Base-by-base conservation (phyloP, 2,888 invertebrate genomes). In the Brassicogethes aeneus region DNA sequence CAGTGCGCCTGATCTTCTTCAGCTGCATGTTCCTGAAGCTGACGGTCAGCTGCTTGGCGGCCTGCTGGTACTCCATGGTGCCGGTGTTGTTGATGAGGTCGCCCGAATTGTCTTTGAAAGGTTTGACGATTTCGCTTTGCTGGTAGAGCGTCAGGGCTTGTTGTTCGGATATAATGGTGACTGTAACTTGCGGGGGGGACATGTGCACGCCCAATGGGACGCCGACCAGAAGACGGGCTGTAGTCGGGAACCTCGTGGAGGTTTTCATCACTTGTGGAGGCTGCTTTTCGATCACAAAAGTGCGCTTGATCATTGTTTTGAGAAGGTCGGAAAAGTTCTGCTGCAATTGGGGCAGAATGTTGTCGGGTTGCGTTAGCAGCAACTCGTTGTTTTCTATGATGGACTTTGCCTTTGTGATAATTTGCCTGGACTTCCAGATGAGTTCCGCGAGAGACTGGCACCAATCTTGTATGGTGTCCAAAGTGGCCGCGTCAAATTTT, bases 221-320 rank as follows among this genome's bases (percentile, higher is more conserved):
- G 2, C 95, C 95, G 2, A 95, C 91, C 34, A 96, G 68, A 55
- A 95, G 73, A 15, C 95, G 80, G 0, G 96, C 94, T 0, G 92
- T 92, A 15, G 95, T 86, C 15, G 93, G 89, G 71, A 96, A 96
- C 45, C 93, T 77, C 1, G 95, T 94, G 60, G 95, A 92, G 0
- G 94, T 96, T 70, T 96, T 96, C 89, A 96, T 89, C 1, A 96
- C 95, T 69, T 96, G 96, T 0, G 96, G 95, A 3, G 96, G 96
- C 60, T 96, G 95, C 55, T 92, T 93, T 64, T 96, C 95, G 33
- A 96, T 94, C 40, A 96, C 91, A 64, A 96, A 96, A 0, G 95
- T 91, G 16, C 89, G 88, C 0, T 90, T 90, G 36, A 92, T 89
- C 36, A 92, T 69, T 0, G 86, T 81, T 1, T 83, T 83, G 14